These are phyloP conservation scores for Trachemys scripta DNA, from an alignment of 2,113 vertebrate species.

Conservation along the genomic window DNA sequence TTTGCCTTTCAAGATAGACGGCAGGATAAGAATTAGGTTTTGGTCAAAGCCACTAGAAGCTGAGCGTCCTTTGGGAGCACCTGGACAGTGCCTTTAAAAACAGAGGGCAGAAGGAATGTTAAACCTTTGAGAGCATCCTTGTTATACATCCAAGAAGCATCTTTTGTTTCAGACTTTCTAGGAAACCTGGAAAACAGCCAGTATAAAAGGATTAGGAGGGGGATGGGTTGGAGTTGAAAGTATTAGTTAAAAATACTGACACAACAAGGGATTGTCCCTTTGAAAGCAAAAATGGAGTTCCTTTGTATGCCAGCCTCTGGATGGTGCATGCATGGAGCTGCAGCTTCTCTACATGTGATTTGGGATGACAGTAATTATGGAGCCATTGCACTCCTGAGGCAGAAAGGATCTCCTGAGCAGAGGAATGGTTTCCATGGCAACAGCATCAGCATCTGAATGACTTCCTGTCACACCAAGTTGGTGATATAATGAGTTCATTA, in stretches of 20 bases:
- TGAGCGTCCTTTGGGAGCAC: neutral
- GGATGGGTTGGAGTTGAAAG: neutral
- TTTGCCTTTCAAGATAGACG: accelerated
- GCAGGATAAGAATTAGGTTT: neutral
- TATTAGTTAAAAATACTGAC: slow-evolving; percentile 16
- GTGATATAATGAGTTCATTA: slow-evolving; percentile 66
- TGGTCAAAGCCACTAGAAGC: neutral
- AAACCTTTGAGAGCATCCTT: neutral
- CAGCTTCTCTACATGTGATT: neutral
- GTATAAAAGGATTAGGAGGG: neutral
- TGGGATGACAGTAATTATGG: slow-evolving; percentile 46
- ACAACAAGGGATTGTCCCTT: accelerated
- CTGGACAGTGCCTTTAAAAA: accelerated
- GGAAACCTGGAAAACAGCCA: slow-evolving; percentile 68
- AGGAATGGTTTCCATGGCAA: slow-evolving; percentile 78
- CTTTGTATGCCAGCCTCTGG: neutral
- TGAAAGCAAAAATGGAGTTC: neutral
- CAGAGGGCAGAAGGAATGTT: neutral
- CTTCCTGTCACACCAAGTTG: slow-evolving; percentile 56
- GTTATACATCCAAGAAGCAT: neutral
- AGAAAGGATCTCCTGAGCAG: slow-evolving; percentile 36
- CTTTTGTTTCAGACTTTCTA: slow-evolving; percentile 64
- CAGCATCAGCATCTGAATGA: slow-evolving; percentile 79
- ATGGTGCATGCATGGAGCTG: neutral
- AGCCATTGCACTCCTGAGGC: slow-evolving; percentile 35